Base-by-base conservation (phyloP, 2,113 vertebrate genomes). In the Tricholaema leucomelas region DNA sequence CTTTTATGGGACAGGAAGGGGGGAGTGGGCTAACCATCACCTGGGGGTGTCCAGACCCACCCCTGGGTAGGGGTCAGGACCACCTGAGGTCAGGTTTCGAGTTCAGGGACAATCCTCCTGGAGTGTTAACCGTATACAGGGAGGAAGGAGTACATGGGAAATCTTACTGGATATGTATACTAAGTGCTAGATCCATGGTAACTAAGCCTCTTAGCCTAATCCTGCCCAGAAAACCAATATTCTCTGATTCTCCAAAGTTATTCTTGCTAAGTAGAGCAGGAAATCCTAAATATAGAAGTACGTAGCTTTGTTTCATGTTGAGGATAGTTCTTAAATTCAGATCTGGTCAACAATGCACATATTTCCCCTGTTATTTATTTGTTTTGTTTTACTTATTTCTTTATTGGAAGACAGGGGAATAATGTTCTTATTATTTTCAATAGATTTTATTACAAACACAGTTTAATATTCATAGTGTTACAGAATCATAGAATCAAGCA, bases 191-290 rank as follows among this genome's bases (percentile, higher is more conserved):
- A 83, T 21, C n/a, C 31, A 73, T 74, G 46, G 85, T 74, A 85
- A 63, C 40, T 88, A 92, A 95, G 16, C 67, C 44, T 76, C 64
- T 94, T 83, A 88, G 14, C 19, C 28, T 92, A 90, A 94, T 94
- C 72, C 71, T 90, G n/a, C 48, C 31, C 33, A 59, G 25, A 79
- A 74, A 81, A 59, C 5, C 7, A 28, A 48, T 65, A 54, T 56
- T 78, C 10, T 65, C 42, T 59, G 35, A 72, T 72, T 80, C 31
- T 59, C 46, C 28, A 59, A 85, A 83, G 46, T 59, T 77, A 31
- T 46, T 55, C 27, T 38, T 54, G 14, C 10, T 52, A 58, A 46
- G 40, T 52, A 71, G 54, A 72, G 82, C 80, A 65, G 6, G 3
- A 9, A 50, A 23, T 36, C 8, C 12, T 90, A 85, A 91, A 80